phyloP scores from a whole-genome alignment of 1,140 invertebrate genomes.

The Ceratina calcarata region DNA sequence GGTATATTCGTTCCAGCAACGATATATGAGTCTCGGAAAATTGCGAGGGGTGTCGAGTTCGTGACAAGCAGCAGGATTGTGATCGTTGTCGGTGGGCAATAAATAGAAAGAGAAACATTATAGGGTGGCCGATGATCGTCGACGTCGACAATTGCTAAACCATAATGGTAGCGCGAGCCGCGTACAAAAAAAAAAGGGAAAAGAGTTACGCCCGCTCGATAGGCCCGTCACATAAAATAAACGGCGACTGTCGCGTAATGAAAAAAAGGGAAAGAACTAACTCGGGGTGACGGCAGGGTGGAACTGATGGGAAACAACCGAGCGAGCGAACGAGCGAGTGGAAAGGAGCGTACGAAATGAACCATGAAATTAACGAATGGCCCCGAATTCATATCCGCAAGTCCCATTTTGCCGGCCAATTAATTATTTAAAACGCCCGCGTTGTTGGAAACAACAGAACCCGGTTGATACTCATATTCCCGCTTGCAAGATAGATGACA shows the following conservation, averaged over 20 bases:
- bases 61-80: background rate
- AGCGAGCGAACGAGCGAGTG: slow-evolving; percentile 1
- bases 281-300: background rate
- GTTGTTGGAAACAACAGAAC: slow-evolving; percentile 53
- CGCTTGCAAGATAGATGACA: slow-evolving; percentile 60
- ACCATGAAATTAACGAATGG: slow-evolving; percentile 72
- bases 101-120: slow-evolving; percentile 34
- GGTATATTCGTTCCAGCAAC: too few relatives aligned
- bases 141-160: slow-evolving; percentile 55
- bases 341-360: slow-evolving; percentile 64
- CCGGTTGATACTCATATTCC: slow-evolving; percentile 64
- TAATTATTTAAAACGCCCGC: slow-evolving; percentile 67
- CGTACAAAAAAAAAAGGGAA: slow-evolving; percentile 4
- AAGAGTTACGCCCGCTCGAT: slow-evolving; percentile 56
- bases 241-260: slow-evolving; percentile 53
- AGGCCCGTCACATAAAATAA: slow-evolving; percentile 55
- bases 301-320: background rate
- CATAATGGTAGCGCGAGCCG: slow-evolving; percentile 34
- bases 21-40: slow-evolving; percentile 1
- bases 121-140: slow-evolving; percentile 44
- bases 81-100: background rate
- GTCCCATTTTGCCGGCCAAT: slow-evolving; percentile 63
- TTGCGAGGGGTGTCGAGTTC: background rate
- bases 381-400: slow-evolving; percentile 61
- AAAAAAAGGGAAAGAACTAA: slow-evolving; percentile 41